phyloP scores from a whole-genome alignment of 2,797 vertebrate genomes.

The Fistularia tabacaria region DNA sequence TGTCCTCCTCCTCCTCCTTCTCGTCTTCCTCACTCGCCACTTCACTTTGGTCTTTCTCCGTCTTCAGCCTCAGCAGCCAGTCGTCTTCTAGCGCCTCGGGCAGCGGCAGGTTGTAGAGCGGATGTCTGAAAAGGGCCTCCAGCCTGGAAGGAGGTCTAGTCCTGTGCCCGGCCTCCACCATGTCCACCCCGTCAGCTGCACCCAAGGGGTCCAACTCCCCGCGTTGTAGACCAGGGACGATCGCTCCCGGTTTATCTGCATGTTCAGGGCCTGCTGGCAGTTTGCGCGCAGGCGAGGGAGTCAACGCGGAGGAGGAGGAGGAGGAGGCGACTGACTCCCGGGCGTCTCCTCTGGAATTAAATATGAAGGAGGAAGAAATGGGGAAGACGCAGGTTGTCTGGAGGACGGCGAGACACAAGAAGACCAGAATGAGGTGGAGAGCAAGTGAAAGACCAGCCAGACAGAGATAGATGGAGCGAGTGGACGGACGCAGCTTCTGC shows the following conservation, averaged over 20 bases:
- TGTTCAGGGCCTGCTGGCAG: constrained; percentile 1
- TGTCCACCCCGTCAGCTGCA: no score
- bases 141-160: constrained; percentile 61
- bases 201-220: no score
- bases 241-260: no score
- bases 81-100: constrained; percentile 71
- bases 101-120: constrained; percentile 73
- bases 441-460: constrained; percentile 64
- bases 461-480: constrained; percentile 59
- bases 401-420: constrained; percentile 64
- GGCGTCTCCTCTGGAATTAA: constrained; percentile 22
- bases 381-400: constrained; percentile 48
- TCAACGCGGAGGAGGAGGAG: constrained; percentile 18
- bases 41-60: constrained; percentile 32
- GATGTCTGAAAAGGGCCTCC: constrained; percentile 75
- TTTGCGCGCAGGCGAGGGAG: constrained; percentile 27
- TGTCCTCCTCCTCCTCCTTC: constrained; percentile 41
- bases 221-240: no score
- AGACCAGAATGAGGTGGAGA: constrained; percentile 67
- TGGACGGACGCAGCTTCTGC: constrained; percentile 40
- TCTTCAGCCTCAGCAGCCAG: constrained; percentile 75
- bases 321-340: constrained; percentile 36
- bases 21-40: constrained; percentile 9
- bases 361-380: constrained; percentile 11
- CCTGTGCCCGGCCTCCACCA: no score